A percentile compares a stretch with the other conserved stretches of the same genome.
These are phyloP conservation scores for Oceanodroma tethys DNA, from an alignment of 2,113 vertebrate species.

Conservation along the genomic window DNA sequence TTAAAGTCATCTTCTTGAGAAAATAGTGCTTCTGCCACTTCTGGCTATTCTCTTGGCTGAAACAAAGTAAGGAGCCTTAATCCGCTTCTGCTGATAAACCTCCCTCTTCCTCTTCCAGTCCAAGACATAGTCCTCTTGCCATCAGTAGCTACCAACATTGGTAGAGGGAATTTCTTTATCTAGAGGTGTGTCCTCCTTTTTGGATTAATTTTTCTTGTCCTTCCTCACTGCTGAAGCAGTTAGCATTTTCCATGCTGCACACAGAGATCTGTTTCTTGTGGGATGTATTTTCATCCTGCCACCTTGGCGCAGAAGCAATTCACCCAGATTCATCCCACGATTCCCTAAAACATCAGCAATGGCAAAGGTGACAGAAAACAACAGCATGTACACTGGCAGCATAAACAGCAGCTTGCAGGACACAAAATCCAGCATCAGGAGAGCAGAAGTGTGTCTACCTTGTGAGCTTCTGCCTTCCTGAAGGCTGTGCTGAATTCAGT, in stretches of 20 bases:
- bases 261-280: neutral
- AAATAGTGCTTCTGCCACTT: neutral
- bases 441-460: neutral
- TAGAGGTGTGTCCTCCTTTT: neutral
- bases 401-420: neutral
- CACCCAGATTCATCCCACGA: neutral
- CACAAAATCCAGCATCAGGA: neutral
- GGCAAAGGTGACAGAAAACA: neutral
- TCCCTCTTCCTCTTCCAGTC: neutral
- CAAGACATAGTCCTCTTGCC: neutral
- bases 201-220: neutral
- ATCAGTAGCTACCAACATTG: neutral
- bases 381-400: neutral
- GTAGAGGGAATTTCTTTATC: neutral
- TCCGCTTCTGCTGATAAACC: neutral
- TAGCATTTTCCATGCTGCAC: neutral
- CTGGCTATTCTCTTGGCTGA: neutral
- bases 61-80: neutral
- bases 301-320: rapidly evolving
- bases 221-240: neutral
- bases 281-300: neutral
- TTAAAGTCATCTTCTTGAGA: neutral
- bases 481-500: neutral
- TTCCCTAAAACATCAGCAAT: neutral
- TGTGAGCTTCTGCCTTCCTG: neutral